phyloP scores from a whole-genome alignment of 2,113 vertebrate species.

The Ceuthmochares aereus region DNA sequence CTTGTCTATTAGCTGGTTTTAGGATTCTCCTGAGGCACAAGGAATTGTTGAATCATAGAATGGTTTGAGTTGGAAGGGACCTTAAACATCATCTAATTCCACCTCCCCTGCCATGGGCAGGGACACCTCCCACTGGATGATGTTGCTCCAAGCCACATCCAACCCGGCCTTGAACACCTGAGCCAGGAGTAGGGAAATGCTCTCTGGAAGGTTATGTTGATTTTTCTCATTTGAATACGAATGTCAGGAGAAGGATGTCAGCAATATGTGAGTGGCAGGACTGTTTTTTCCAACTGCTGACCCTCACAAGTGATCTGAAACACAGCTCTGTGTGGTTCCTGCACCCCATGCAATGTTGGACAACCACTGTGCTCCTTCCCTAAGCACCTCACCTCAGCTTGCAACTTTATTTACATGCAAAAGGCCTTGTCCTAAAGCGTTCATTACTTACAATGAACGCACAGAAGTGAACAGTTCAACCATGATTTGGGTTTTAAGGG shows the following conservation, averaged over 20 bases:
- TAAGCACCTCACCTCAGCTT: not conserved
- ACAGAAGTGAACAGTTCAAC: not conserved
- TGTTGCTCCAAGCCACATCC: no score
- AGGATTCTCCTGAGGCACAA: not conserved
- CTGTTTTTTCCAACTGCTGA: not conserved
- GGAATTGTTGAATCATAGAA: not conserved
- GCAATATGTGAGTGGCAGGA: not conserved
- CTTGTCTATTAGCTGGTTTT: not conserved
- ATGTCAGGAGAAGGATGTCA: not conserved
- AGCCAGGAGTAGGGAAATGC: not conserved
- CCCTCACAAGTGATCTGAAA: rapidly evolving
- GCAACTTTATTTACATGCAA: not conserved
- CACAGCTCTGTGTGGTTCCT: not conserved
- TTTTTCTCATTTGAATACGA: not conserved
- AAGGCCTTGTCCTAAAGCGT: not conserved
- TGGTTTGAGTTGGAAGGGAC: no score
- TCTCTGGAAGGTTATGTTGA: not conserved
- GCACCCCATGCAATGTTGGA: rapidly evolving
- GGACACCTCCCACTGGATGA: no score
- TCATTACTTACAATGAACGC: not conserved
- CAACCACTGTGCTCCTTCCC: not conserved
- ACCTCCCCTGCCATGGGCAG: no score
- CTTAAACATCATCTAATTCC: no score
- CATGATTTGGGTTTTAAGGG: not conserved
- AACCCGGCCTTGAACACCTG: not conserved